phyloP scores from a whole-genome alignment of 2,888 invertebrate species.

The Cataglyphis livida region DNA sequence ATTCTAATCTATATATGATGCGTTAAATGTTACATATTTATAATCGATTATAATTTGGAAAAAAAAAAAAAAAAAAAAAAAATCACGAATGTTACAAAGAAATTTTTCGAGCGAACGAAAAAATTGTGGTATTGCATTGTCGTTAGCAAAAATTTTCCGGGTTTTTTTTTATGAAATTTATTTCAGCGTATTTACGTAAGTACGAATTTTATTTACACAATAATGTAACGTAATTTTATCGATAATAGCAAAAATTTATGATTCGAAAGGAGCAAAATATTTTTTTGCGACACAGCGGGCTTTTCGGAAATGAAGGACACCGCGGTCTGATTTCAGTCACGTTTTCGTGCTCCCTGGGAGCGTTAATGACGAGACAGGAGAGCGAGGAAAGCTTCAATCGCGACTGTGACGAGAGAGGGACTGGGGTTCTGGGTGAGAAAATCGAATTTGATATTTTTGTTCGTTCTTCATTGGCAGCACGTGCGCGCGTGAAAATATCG shows the following conservation, averaged over 20 bases:
- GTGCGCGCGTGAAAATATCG: conserved; percentile 69
- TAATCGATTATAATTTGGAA: not conserved
- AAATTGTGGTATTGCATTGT: not conserved
- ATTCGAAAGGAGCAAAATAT: not conserved
- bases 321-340: conserved; percentile 68
- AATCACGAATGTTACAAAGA: not conserved
- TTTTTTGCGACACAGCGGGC: not conserved
- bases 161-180: not conserved
- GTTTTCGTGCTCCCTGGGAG: conserved; percentile 57
- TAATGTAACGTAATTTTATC: not conserved
- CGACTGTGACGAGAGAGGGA: not conserved
- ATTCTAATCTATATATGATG: not conserved
- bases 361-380: conserved; percentile 67
- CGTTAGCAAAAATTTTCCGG: not conserved
- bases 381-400: conserved; percentile 35
- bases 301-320: not conserved
- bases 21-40: not conserved
- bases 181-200: not conserved
- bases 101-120: not conserved
- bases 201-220: not conserved
- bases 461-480: conserved; percentile 74
- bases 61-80: not conserved
- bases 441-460: conserved; percentile 78
- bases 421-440: conserved; percentile 57
- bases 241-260: not conserved